phyloP scores from a whole-genome alignment of 2,888 invertebrate species.

The Eupeodes latifasciatus region DNA sequence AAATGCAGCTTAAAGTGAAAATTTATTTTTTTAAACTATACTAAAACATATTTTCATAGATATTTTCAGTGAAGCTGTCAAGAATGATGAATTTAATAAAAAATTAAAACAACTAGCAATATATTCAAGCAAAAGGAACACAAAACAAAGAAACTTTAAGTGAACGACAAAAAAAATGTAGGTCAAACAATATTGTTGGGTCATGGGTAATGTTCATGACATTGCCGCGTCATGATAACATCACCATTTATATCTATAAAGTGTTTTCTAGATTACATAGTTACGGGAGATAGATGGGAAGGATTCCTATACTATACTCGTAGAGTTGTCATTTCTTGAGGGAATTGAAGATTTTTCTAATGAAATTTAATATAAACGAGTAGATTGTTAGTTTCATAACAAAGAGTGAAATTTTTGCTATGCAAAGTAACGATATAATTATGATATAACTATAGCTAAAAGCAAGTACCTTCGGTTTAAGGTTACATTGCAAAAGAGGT shows the following conservation, averaged over 20 bases:
- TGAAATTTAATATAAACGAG: constrained; percentile 23
- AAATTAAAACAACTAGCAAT: background rate
- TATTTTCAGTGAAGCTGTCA: too few species aligned
- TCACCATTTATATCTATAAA: constrained; percentile 7
- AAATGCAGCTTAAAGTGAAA: too few species aligned
- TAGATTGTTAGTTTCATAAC: too few species aligned
- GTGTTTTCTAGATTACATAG: too few species aligned
- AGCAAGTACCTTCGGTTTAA: constrained; percentile 42
- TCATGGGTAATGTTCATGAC: constrained; percentile 58
- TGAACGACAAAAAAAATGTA: constrained; percentile 11
- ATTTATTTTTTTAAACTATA: too few species aligned
- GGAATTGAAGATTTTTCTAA: constrained; percentile 54
- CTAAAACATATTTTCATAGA: too few species aligned
- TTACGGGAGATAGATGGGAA: background rate
- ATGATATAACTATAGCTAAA: constrained; percentile 4
- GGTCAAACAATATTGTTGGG: constrained; percentile 53
- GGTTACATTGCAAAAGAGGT: constrained; percentile 40
- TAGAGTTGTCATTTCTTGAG: background rate
- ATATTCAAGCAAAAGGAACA: background rate
- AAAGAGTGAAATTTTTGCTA: too few species aligned
- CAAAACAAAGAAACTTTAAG: constrained; percentile 1
- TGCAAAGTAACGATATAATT: background rate
- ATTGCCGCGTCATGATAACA: constrained; percentile 54
- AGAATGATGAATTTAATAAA: too few species aligned
- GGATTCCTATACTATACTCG: background rate